These are phyloP conservation scores for Panthera leo DNA, from an alignment of 2,113 vertebrate species.

Conservation along the genomic window DNA sequence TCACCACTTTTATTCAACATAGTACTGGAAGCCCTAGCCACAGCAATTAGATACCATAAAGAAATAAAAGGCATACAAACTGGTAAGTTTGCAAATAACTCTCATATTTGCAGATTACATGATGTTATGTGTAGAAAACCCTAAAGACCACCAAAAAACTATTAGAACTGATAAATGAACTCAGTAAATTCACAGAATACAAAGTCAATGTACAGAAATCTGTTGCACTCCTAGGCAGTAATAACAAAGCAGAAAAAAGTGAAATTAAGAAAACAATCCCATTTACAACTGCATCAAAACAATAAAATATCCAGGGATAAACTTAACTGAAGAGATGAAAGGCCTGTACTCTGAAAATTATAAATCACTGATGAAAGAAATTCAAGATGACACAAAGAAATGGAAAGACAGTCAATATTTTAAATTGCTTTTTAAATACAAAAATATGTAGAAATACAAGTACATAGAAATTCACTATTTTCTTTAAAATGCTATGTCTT, in stretches of 20 bases:
- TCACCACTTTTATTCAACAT: neutral
- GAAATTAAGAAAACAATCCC: neutral
- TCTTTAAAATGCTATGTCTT: neutral
- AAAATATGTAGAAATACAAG: neutral
- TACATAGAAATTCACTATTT: neutral
- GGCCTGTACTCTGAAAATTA: neutral
- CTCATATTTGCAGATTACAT: neutral
- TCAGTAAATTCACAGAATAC: neutral
- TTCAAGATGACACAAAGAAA: neutral
- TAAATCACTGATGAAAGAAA: neutral
- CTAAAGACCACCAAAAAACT: neutral
- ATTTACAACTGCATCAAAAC: neutral
- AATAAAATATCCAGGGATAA: neutral
- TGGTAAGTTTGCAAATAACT: no score
- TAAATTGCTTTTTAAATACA: neutral
- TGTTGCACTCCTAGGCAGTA: neutral
- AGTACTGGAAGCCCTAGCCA: neutral
- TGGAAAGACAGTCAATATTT: neutral
- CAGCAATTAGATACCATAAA: neutral
- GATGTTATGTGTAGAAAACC: neutral
- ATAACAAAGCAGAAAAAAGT: neutral
- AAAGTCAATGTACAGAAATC: neutral
- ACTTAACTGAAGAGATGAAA: neutral
- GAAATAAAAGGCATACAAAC: no score
- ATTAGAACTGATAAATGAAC: neutral